Evolutionary conservation across 2,888 invertebrate genomes (phyloP), one percentile per base, ranked within the genome.

Genomic region (Slavum lentiscoides): DNA sequence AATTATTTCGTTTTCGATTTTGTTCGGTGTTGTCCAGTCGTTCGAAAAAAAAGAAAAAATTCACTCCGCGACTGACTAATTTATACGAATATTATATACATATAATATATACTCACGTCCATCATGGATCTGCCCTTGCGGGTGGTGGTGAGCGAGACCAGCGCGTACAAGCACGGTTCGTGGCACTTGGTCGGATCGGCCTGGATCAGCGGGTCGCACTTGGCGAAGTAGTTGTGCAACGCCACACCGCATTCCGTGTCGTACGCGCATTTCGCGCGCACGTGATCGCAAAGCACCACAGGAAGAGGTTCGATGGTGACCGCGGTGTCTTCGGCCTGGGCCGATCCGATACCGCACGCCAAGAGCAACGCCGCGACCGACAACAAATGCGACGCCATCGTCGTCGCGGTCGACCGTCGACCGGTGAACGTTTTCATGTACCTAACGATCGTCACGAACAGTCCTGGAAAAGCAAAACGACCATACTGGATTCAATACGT

Each of bases 71-170:
- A 30, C 30, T 4, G 30, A 30, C 30, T 4, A 4, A 30, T 30
- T 4, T 30, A 30, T 30, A n/a, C n/a, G n/a, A n/a, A n/a, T n/a
- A n/a, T n/a, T n/a, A n/a, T n/a, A n/a, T n/a, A n/a, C n/a, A n/a
- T n/a, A n/a, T n/a, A 30, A 30, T 30, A 4, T 30, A 23, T 61
- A 77, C 91, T 90, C 86, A 93, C 93, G 85, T 90, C 91, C 91
- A 92, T 92, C 21, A 94, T 89, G 83, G 91, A 90, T 85, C 92
- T 91, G 74, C 94, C 94, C 85, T 94, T 93, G 74, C 91, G 92
- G 0, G 93, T 93, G 43, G 93, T 92, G 0, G 92, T 92, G 66
- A 94, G 89, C 0, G 94, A 93, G 66, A 94, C 92, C 61, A 94
- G 89, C 0, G 94, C 92, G 85, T 92, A 90, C 84, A 91, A 91